These are phyloP conservation scores for Oryctes rhinoceros DNA, from an alignment of 1,140 invertebrate species.

Conservation along the genomic window DNA sequence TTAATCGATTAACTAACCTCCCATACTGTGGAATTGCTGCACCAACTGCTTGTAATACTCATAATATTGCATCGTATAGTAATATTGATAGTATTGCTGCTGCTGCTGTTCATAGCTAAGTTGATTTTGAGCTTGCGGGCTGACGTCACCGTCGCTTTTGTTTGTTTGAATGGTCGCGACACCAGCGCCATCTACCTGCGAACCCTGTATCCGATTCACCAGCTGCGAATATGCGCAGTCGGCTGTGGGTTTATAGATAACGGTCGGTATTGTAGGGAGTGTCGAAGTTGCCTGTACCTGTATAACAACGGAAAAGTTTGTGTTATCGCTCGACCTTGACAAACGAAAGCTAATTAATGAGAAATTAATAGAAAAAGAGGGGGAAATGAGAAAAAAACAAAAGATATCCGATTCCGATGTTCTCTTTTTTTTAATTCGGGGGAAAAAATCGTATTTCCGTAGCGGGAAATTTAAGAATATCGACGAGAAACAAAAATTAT, in stretches of 20 bases:
- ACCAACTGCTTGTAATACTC: conserved; percentile 58
- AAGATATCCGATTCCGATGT: not conserved
- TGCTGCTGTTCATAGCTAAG: conserved; percentile 54
- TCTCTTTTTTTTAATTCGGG: not conserved
- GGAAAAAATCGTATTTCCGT: not conserved
- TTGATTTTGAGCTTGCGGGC: conserved; percentile 45
- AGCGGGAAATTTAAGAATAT: not conserved
- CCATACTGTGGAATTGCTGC: conserved; percentile 46
- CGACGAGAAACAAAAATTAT: not conserved
- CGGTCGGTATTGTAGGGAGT: conserved; percentile 72
- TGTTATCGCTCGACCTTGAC: conserved; percentile 26
- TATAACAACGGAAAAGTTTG: conserved; percentile 29
- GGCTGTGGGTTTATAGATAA: conserved; percentile 80
- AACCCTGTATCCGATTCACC: conserved; percentile 83
- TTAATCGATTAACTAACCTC: not conserved
- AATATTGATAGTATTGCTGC: conserved; percentile 57
- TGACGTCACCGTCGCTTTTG: conserved; percentile 35
- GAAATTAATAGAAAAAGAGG: no score
- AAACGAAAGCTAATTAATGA: conserved; percentile 1
- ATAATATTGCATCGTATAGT: conserved; percentile 57
- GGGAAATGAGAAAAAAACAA: not conserved
- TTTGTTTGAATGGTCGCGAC: conserved; percentile 44
- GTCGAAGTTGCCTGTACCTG: conserved; percentile 57
- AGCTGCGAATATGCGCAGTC: conserved; percentile 87
- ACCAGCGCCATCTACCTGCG: conserved; percentile 61